Percentiles rank a stretch among this genome's conserved stretches.
Evolutionary conservation across 2,797 vertebrate genomes (phyloP).

Genomic region (Eidolon dupreanum): DNA sequence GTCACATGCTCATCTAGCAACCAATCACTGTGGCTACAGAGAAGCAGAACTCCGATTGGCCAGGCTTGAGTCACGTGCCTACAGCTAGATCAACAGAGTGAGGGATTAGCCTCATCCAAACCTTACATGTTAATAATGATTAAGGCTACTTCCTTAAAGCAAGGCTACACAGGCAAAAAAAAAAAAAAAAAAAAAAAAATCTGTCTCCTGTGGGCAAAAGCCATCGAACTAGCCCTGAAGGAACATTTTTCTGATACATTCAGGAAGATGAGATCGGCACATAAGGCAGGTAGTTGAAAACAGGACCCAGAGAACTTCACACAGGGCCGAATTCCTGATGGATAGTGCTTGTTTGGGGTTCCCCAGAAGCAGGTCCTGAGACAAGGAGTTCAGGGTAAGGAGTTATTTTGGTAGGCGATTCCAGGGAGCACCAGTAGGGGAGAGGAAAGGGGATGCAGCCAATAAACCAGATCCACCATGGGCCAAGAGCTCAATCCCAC

Average conservation of each 20-base stretch:
- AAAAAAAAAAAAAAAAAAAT: not conserved
- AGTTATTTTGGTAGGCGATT: not conserved
- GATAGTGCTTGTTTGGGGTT: not conserved
- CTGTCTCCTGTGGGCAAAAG: not conserved
- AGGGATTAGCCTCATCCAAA: not conserved
- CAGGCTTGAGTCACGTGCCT: not conserved
- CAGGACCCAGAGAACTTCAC: not conserved
- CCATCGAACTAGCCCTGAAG: not conserved
- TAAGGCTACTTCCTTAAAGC: not conserved
- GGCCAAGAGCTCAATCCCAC: too few species aligned
- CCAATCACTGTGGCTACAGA: not conserved
- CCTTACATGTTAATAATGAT: not conserved
- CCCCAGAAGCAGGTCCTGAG: not conserved
- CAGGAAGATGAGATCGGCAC: not conserved
- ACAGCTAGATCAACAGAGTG: not conserved
- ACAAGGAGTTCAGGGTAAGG: not conserved
- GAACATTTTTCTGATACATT: not conserved
- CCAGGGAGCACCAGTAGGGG: not conserved
- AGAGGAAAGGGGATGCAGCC: not conserved
- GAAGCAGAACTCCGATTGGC: not conserved
- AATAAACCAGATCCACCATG: not conserved
- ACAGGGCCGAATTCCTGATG: not conserved
- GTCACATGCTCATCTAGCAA: not conserved
- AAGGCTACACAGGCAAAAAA: not conserved
- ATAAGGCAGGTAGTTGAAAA: not conserved